Evolutionary conservation across 35 echinoderm and acorn worm genomes (phyloP), one percentile per base, ranked within the genome.

Genomic region (Heliocidaris erythrogramma): DNA sequence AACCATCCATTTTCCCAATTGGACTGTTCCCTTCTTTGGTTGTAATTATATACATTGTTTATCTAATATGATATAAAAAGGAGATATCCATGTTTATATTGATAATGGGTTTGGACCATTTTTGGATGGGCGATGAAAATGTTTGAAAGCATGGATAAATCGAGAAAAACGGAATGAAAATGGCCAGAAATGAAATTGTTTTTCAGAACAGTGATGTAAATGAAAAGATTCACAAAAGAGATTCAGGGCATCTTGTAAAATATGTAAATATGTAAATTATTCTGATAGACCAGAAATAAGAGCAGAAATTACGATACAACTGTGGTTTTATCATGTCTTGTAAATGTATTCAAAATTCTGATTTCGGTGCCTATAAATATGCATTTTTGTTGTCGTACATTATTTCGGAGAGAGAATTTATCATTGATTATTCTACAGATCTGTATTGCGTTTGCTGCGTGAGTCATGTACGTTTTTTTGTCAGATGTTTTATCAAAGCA

Each of bases 331-430:
- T 56, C 7, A 78, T 78, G 65, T 78, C 65, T 78, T 78, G 65
- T 78, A 78, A 78, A 78, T 78, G 65, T 78, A 78, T 78, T 78
- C 65, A 78, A 29, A 29, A 78, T 78, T 78, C 65, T 78, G n/a
- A 78, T 78, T 17, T 78, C n/a, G 65, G 65, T 78, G 65, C 65
- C 65, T 78, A 78, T 78, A 78, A 21, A 78, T 78, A 78, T 78
- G 65, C 65, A 78, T 78, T 78, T 21, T 78, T 24, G 24, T 78
- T 78, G 65, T n/a, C 14, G 35, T 42, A 42, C 27, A 24, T 78
- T 78, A 4, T n/a, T 78, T 78, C 8, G 21, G 18, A 78, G 27
- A 78, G 65, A 78, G 27, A 4, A 78, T 78, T 78, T 78, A 78
- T 24, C 27, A n/a, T 78, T 18, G 14, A 78, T 2, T 18, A 27